Evolutionary conservation across 2,888 invertebrate species (phyloP).

Genomic region (Catocala fraxini): DNA sequence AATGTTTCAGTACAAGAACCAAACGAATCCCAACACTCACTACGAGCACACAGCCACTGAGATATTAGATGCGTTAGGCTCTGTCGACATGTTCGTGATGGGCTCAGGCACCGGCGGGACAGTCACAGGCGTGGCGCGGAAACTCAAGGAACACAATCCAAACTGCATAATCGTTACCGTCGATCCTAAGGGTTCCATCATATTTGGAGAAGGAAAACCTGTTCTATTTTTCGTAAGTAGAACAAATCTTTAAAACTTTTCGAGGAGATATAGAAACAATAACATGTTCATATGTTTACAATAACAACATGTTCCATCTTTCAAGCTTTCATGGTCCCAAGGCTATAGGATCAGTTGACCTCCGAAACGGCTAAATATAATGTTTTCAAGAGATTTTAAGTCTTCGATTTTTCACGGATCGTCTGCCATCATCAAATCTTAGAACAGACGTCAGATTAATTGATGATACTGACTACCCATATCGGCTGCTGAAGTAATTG

Average conservation of each 20-base stretch:
- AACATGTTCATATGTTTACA: no score
- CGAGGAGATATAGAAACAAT: no score
- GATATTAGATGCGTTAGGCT: conserved; percentile 90
- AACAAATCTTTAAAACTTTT: background rate
- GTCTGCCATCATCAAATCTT: no score
- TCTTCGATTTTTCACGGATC: no score
- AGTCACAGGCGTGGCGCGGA: conserved; percentile 95
- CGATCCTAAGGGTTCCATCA: conserved; percentile 92
- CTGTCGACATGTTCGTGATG: conserved; percentile 93
- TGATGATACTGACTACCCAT: no score
- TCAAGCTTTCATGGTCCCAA: no score
- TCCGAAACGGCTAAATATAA: no score
- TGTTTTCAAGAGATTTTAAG: no score
- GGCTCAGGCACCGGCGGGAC: conserved; percentile 98
- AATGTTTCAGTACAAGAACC: conserved; percentile 91
- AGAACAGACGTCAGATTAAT: no score
- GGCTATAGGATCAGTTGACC: no score
- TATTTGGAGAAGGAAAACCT: conserved; percentile 89
- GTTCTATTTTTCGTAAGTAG: conserved; percentile 56
- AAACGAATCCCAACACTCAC: conserved; percentile 97
- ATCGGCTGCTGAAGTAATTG: no score
- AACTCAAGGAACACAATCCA: conserved; percentile 93
- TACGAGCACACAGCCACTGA: conserved; percentile 97
- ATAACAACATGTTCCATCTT: no score
- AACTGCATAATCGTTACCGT: conserved; percentile 93